Evolutionary conservation across 2,888 invertebrate genomes (phyloP), one percentile per base, ranked within the genome.

Genomic region (Miltochrista miniata): DNA sequence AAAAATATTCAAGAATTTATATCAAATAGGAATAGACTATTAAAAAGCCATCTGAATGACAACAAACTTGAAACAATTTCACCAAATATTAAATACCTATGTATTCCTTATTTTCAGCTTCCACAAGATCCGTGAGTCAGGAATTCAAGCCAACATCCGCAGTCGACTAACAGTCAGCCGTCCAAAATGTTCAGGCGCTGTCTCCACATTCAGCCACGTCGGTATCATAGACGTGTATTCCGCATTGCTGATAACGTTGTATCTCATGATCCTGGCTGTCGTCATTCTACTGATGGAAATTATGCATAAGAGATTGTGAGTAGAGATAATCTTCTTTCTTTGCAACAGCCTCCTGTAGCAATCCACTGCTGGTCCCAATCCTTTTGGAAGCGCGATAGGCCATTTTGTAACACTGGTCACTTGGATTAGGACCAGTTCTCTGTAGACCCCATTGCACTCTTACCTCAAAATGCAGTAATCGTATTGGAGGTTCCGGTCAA

Each of bases 201-300:
- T 93, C 0, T 89, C 92, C 11, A 91, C 92, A 1, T 95, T 95
- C 81, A 90, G 94, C 65, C 94, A 93, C 50, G 94, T 95, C 0
- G 93, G 94, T 29, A 81, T 93, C 54, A 84, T 87, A 0, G 93
- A 93, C 66, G 92, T 93, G 80, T 87, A 89, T 50, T 92, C 93
- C 0, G 93, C 92, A 0, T 76, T 93, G 61, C 64, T 92, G 49
- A 86, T 87, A n/a, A 87, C 93, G 7, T 65, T 86, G 12, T 93
- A 91, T 42, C 93, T 93, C 11, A 74, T 85, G 59, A 56, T 88
- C 13, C 50, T 92, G 8, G 85, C 93, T 0, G 70, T 90, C 0
- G 76, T 74, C 0, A 73, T 93, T 0, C 65, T 93, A 15, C 3
- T 85, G 7, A 18, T 89, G 12, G 90, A 90, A 68, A 80, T 88